Conservation (phyloP, 1,140 invertebrate genomes). For the Trinorchestia longiramus region DNA sequence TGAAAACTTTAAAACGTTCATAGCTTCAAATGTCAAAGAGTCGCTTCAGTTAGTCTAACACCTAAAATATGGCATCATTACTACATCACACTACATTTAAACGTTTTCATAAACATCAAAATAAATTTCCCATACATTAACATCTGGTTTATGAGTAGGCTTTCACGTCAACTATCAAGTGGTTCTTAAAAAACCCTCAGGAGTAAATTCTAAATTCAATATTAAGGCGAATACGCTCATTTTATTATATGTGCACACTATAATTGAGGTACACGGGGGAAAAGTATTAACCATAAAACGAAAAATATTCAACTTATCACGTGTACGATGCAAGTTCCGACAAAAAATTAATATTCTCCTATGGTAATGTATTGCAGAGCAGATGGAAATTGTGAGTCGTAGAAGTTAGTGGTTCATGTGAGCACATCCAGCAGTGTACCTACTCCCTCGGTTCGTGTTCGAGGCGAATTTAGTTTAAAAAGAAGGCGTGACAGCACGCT, state of each 20-base stretch:
- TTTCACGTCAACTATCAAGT: background rate
- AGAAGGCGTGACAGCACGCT: constrained; percentile 29
- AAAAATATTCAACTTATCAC: background rate
- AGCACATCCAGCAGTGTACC: background rate
- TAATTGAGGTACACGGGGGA: too few relatives aligned
- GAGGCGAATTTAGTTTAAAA: constrained; percentile 13
- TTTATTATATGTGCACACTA: background rate
- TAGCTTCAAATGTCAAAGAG: background rate
- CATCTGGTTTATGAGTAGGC: background rate
- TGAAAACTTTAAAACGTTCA: background rate
- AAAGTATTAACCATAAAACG: too few relatives aligned
- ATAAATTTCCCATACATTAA: background rate
- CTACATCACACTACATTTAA: background rate
- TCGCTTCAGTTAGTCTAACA: background rate
- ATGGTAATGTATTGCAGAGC: background rate
- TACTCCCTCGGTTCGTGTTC: constrained; percentile 18
- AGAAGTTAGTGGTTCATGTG: background rate
- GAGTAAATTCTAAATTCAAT: background rate
- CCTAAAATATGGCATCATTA: background rate
- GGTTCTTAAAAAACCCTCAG: background rate
- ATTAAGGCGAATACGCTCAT: background rate
- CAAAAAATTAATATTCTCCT: background rate
- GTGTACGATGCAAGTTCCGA: background rate
- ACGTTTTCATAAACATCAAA: background rate
- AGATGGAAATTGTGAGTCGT: background rate